Base-by-base conservation (phyloP, 1,140 invertebrate species). In the Bombyx mandarina region DNA sequence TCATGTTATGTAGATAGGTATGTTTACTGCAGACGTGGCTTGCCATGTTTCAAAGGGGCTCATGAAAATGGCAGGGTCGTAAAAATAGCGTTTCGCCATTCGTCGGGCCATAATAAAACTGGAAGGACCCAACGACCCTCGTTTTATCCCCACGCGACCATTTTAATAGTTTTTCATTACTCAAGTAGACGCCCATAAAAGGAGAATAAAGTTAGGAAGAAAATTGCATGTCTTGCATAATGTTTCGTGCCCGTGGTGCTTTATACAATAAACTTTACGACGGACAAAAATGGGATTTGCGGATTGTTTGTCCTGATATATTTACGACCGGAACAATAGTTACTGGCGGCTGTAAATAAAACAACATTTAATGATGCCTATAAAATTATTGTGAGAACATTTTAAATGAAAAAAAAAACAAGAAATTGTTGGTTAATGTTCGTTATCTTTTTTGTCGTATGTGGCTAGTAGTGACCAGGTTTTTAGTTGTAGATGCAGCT, bases 141-240 rank as follows among this genome's bases (percentile, higher is more conserved):
- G 73, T 61, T 75, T 75, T 75, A 80, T 82, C 75, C 78, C 81
- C 82, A 75, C 69, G 67, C 81, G 66, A 69, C 43, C 68, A 75
- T 62, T 82, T 86, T 86, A 77, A 86, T 86, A 82, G 81, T 86
- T 82, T 84, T 86, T 84, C 82, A 86, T 86, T 86, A 86, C 82
- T 86, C 82, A 86, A 86, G 82, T 82, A 86, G 82, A 86, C 72
- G 79, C 56, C 68, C 62, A 78, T 81, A 84, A 86, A 83, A 71
- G 58, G 61, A 66, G 62, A 71, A 83, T 82, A 79, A 79, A 82
- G 69, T 72, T 76, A 65, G 74, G 69, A 61, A 82, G 81, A 86
- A 86, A 86, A 86, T 86, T 86, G 81, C 81, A 84, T 74, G 72
- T 57, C 71, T 77, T 86, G 82, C 81, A 86, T 86, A 84, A 86